phyloP scores from a whole-genome alignment of 1,140 invertebrate species.

The Vollenhovia emeryi region DNA sequence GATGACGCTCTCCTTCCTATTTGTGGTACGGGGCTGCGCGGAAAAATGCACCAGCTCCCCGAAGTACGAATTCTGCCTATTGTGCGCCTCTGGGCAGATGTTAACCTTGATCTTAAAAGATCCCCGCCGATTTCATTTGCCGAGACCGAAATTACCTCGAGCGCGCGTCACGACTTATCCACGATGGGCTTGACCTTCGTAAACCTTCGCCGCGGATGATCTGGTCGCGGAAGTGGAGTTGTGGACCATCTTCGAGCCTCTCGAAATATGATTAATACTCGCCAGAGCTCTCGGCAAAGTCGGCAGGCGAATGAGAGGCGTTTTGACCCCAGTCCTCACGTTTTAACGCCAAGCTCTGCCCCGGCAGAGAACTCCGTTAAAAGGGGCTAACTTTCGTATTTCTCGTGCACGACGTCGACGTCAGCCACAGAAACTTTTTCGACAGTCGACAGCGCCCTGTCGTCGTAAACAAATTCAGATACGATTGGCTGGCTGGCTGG shows the following conservation, averaged over 20 bases:
- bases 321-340: background rate
- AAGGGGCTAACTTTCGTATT: conserved; percentile 52
- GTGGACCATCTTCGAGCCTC: background rate
- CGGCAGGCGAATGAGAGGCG: background rate
- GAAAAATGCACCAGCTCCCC: background rate
- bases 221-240: background rate
- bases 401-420: conserved; percentile 27
- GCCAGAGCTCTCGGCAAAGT: too few relatives aligned
- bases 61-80: conserved; percentile 2
- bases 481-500: conserved; percentile 52
- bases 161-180: background rate
- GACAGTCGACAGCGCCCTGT: conserved; percentile 46
- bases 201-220: background rate
- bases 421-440: conserved; percentile 45
- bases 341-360: background rate
- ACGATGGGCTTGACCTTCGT: background rate
- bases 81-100: conserved; percentile 4
- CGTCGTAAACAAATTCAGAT: conserved; percentile 62
- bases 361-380: conserved; percentile 31
- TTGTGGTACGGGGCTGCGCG: conserved; percentile 17
- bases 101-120: conserved; percentile 31
- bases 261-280: conserved; percentile 23
- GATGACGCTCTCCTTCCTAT: background rate
- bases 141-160: background rate
- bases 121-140: background rate